phyloP scores from a whole-genome alignment of 1,140 invertebrate species.

The Cotesia glomerata region DNA sequence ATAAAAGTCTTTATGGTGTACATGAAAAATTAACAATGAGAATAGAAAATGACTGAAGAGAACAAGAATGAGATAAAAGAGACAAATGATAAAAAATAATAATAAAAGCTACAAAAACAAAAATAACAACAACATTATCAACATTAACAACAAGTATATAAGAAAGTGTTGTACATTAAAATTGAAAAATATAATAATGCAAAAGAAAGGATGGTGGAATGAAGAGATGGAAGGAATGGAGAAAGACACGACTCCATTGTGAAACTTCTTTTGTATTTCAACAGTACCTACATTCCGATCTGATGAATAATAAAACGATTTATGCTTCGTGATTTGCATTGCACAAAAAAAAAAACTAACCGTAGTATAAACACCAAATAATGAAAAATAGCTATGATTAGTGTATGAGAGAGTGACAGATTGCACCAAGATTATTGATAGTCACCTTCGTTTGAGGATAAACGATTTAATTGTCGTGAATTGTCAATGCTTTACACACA shows the following conservation, averaged over 20 bases:
- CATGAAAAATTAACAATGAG: constrained; percentile 31
- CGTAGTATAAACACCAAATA: neutral
- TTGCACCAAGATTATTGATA: neutral
- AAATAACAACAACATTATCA: no score
- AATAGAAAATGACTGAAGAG: constrained; percentile 35
- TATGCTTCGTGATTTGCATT: constrained; percentile 2
- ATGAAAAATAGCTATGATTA: neutral
- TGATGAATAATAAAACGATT: constrained; percentile 47
- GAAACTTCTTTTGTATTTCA: constrained; percentile 51
- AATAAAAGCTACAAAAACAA: no score
- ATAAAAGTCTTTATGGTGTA: constrained; percentile 6
- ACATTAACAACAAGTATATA: no score
- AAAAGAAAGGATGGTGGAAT: neutral
- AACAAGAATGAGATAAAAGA: no score
- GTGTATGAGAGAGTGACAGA: neutral
- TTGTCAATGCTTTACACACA: constrained; percentile 16
- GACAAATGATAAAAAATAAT: no score
- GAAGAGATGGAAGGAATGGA: constrained; percentile 12
- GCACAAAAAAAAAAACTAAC: neutral
- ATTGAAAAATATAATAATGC: neutral
- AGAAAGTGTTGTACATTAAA: neutral
- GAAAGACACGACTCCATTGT: constrained; percentile 50
- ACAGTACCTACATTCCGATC: constrained; percentile 59
- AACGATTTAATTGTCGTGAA: constrained; percentile 24
- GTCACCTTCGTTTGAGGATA: neutral